These are phyloP conservation scores for Hippopotamyrus pictus DNA, from an alignment of 2,797 vertebrate genomes.

Conservation along the genomic window DNA sequence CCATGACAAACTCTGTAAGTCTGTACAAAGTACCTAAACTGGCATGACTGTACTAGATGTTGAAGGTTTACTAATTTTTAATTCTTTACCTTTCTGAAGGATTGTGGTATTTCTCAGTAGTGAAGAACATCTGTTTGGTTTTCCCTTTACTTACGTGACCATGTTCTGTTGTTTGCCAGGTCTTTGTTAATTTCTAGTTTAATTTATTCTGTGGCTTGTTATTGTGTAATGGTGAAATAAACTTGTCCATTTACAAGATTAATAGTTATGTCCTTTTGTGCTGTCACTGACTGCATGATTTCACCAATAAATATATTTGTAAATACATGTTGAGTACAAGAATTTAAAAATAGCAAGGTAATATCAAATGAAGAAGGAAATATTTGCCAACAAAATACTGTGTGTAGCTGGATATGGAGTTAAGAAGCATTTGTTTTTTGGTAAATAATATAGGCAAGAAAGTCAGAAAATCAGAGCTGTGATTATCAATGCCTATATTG, in stretches of 20 bases:
- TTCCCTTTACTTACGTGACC: conserved; percentile 46
- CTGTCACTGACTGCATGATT: not conserved
- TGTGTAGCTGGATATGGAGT: not conserved
- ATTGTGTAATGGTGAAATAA: conserved; percentile 81
- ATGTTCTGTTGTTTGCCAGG: conserved; percentile 62
- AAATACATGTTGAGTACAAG: not conserved
- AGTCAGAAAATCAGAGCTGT: not conserved
- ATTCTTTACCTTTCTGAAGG: conserved; percentile 5
- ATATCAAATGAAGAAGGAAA: not conserved
- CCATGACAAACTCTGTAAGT: not conserved
- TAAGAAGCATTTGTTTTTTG: not conserved
- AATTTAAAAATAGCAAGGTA: not conserved
- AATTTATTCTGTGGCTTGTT: conserved; percentile 72
- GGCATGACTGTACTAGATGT: conserved; percentile 34
- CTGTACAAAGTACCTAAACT: conserved; percentile 33
- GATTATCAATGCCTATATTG: not conserved
- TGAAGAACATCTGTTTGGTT: conserved; percentile 17
- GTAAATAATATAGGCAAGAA: not conserved
- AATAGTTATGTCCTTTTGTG: not conserved
- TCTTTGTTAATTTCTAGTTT: conserved; percentile 60
- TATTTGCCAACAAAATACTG: not conserved
- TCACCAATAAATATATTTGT: not conserved
- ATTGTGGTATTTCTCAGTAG: conserved; percentile 23
- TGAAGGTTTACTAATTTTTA: conserved; percentile 25
- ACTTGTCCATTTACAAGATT: conserved; percentile 59